Conservation (phyloP, 2,888 invertebrate species). For the Dryobotodes eremita region DNA sequence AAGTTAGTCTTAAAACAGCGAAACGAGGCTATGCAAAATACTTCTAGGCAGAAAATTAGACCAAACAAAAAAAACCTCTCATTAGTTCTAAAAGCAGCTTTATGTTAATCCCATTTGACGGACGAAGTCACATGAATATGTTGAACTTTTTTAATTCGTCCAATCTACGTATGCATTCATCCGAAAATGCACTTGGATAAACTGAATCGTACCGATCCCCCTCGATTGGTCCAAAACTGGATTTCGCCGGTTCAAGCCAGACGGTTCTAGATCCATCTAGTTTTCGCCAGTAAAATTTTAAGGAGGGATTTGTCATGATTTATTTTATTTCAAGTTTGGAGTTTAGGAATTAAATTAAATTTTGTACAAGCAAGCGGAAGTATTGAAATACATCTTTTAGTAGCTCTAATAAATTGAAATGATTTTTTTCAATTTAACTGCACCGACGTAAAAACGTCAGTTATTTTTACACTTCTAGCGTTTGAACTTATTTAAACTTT, state of each 20-base stretch:
- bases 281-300: constrained; percentile 65
- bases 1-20: constrained; percentile 4
- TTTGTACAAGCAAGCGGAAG: constrained; percentile 8
- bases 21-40: constrained; percentile 21
- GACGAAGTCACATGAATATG: constrained; percentile 55
- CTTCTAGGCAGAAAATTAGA: constrained; percentile 22
- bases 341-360: constrained; percentile 50
- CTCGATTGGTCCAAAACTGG: constrained; percentile 68
- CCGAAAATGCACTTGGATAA: constrained; percentile 68
- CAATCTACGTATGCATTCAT: constrained; percentile 69
- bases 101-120: constrained; percentile 62
- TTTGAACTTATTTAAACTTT: constrained; percentile 25
- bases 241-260: constrained; percentile 65
- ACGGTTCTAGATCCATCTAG: constrained; percentile 61
- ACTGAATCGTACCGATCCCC: constrained; percentile 64
- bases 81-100: constrained; percentile 54
- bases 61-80: constrained; percentile 40
- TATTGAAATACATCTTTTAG: constrained; percentile 39
- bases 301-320: constrained; percentile 60
- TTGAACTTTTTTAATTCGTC: constrained; percentile 70
- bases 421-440: neutral
- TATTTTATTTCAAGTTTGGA: constrained; percentile 62
- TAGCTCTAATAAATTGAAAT: constrained; percentile 2
- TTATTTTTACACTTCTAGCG: constrained; percentile 19
- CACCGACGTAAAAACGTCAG: neutral